These are phyloP conservation scores for Podiceps cristatus DNA, from an alignment of 2,113 vertebrate species.

Conservation along the genomic window DNA sequence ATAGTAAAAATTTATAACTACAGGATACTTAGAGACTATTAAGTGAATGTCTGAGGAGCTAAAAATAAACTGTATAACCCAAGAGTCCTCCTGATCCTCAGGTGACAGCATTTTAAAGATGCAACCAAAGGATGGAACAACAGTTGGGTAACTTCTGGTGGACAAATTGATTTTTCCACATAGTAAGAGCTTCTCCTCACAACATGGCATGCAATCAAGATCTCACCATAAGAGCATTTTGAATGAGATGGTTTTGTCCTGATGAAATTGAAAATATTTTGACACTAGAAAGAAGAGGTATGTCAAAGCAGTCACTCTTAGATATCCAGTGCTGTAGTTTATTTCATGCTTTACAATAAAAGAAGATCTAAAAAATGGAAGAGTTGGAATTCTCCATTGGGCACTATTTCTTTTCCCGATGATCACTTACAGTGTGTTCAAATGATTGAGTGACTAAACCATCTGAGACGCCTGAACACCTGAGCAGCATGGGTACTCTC, in stretches of 20 bases:
- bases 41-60: not conserved
- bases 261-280: slow-evolving; percentile 14
- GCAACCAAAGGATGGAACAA: not conserved
- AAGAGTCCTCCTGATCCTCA: not conserved
- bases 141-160: not conserved
- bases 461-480: not conserved
- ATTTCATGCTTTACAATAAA: not conserved
- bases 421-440: not conserved
- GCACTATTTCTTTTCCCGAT: not conserved
- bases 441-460: not conserved
- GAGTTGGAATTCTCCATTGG: not conserved
- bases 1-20: not conserved
- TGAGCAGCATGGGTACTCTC: not conserved
- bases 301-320: not conserved
- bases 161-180: not conserved
- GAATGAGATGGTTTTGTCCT: not conserved
- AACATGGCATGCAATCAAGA: not conserved
- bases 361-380: not conserved
- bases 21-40: not conserved
- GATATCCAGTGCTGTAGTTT: not conserved
- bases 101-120: not conserved
- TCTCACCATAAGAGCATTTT: not conserved
- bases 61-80: not conserved
- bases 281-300: not conserved
- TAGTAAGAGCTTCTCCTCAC: not conserved